Conservation (phyloP, 2,797 vertebrate genomes). For the Chelonia mydas region DNA sequence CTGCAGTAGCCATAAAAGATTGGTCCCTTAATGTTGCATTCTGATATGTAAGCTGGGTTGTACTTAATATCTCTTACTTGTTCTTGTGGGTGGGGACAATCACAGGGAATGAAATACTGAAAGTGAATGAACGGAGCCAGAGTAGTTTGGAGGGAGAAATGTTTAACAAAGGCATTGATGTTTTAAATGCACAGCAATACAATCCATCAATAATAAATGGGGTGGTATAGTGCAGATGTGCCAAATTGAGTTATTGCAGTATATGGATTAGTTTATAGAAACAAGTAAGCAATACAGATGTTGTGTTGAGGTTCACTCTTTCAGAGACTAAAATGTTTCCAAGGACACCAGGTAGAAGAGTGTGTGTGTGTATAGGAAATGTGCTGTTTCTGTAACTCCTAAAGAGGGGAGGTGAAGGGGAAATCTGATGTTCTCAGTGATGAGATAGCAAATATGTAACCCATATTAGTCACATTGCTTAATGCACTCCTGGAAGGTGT, state of each 20-base stretch:
- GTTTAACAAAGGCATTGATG: conserved; percentile 76
- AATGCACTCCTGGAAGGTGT: neutral
- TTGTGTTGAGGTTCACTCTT: neutral
- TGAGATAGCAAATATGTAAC: neutral
- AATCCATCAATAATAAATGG: conserved; percentile 75
- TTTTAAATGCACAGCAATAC: conserved; percentile 78
- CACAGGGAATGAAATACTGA: conserved; percentile 68
- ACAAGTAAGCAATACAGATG: neutral
- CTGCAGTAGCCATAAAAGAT: neutral
- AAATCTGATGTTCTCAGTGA: neutral
- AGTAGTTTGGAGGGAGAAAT: conserved; percentile 64
- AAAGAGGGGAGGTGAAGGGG: neutral
- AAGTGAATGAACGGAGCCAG: conserved; percentile 70
- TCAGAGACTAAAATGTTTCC: neutral
- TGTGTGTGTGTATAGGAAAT: neutral
- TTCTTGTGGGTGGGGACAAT: conserved; percentile 37
- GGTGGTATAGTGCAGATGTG: conserved; percentile 65
- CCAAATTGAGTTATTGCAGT: conserved; percentile 70
- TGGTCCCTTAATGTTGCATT: neutral
- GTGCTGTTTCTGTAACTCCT: neutral
- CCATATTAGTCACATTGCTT: neutral
- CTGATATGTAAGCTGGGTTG: conserved; percentile 4
- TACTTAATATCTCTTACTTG: conserved; percentile 7
- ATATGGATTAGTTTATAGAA: conserved; percentile 20
- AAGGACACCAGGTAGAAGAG: neutral